Evolutionary conservation across 2,113 vertebrate species (phyloP), one percentile per base, ranked within the genome.

Genomic region (Oncorhynchus keta): DNA sequence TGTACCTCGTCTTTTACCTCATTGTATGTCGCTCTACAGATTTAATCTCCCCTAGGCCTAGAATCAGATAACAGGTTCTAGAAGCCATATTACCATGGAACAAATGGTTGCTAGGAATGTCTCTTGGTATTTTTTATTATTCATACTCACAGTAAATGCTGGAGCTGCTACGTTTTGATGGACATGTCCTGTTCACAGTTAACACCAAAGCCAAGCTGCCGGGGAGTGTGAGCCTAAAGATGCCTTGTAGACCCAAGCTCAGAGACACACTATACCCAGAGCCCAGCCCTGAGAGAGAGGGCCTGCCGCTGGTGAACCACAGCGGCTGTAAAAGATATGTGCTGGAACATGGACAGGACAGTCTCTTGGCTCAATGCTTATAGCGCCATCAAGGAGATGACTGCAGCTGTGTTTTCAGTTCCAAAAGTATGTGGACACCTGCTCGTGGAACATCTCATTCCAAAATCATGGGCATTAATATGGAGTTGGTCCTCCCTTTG

Each of bases 191-290:
- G 51, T 55, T 55, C 16, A 16, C 49, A 18, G 51, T 55, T 55
- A 18, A 49, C 28, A 73, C 18, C 20, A 59, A 8, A 76, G 68
- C 68, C 30, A 49, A 68, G 49, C 62, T 24, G 3, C 30, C 69
- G 65, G 65, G 68, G 57, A 35, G 24, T 64, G 39, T 48, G 26
- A 5, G 7, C 28, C 69, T 61, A 22, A 6, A 18, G 30, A 28
- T 80, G 59, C 72, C 70, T 71, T 9, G 12, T n/a, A 14, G 75
- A 28, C 30, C 70, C 70, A 74, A 45, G 69, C 51, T 74, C 76
- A 45, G 67, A 74, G 61, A 48, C 71, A 72, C 69, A 32, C 30
- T 64, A 20, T 49, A 49, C 13, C 14, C 20, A 24, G 49, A 76
- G 20, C 28, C 51, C 6, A 51, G 73, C 35, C 2, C 61, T 16